Base-by-base conservation (phyloP, 2,113 vertebrate genomes). In the Vanacampus margaritifer region DNA sequence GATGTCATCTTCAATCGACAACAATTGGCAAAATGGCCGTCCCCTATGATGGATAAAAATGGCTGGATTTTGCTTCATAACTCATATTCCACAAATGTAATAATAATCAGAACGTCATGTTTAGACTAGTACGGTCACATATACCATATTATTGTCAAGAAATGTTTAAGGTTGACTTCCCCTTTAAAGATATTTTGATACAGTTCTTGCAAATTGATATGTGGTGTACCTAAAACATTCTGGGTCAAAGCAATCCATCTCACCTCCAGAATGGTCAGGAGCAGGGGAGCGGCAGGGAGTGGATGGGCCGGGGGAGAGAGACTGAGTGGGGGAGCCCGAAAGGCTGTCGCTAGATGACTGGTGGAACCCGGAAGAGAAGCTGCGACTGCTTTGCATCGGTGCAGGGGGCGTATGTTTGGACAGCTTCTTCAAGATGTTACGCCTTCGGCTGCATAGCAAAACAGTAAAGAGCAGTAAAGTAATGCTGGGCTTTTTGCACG, bases 331-430 rank as follows among this genome's bases (percentile, higher is more conserved):
- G 0, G 96, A 98, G 37, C 94, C 95, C 0, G 95, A 95, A 14
- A 96, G 91, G 84, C 96, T 98, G 86, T 98, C 96, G 0, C 94
- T 94, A 11, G 96, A 96, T 0, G 96, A 97, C 79, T 96, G 96
- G 36, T 95, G 95, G 75, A 98, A 94, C 0, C 95, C 95, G 0
- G 96, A 96, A 8, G 95, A 96, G 85, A 95, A 96, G 86, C 96
- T 97, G 53, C 93, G 94, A 83, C 95, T 97, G 75, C 93, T 93
- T 80, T 96, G 95, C 73, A 98, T 88, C 26, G 92, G 87, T 0
- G 86, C 91, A 0, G 94, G 91, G 0, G 95, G 89, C 0, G 93
- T 81, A 62, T 96, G 95, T 88, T 95, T 96, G 1, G 95, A 93
- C 77, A 96, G 90, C 91, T 95, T 98, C 87, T 94, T 96, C 77